A percentile compares a stretch with the other conserved stretches of the same genome.
Conservation (phyloP, 92 coral and sea anemone species). For the Epizoanthus illoricatus region DNA sequence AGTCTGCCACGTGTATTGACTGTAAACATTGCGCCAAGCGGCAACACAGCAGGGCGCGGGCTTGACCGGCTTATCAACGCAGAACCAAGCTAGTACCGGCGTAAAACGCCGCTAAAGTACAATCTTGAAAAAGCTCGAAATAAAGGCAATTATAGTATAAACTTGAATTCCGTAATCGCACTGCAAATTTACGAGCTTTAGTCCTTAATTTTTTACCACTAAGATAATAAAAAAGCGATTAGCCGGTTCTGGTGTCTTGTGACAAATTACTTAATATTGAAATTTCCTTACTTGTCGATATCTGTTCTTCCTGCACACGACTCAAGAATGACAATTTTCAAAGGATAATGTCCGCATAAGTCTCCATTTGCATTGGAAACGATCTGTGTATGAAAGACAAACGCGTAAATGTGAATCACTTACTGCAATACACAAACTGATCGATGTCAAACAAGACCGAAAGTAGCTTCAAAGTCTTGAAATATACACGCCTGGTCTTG, state of each 20-base stretch:
- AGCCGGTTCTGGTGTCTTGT: slow-evolving; percentile 6
- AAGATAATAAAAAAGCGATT: background rate
- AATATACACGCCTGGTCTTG: background rate
- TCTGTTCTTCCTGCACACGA: slow-evolving; percentile 39
- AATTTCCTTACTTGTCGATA: slow-evolving; percentile 15
- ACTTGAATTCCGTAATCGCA: background rate
- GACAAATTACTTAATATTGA: background rate
- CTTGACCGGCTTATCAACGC: slow-evolving; percentile 11
- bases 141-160: background rate
- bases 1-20: slow-evolving; percentile 17
- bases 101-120: background rate
- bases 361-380: slow-evolving; percentile 86
- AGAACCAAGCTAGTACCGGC: background rate
- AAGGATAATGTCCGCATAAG: slow-evolving; percentile 91
- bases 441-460: too few species aligned
- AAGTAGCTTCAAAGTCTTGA: background rate
- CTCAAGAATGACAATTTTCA: slow-evolving; percentile 83
- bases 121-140: background rate
- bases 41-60: background rate
- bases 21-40: slow-evolving; percentile 30
- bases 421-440: background rate
- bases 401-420: background rate
- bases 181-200: background rate
- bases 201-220: background rate
- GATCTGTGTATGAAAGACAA: slow-evolving; percentile 48